phyloP scores from a whole-genome alignment of 2,113 vertebrate genomes.

The Myiopsitta monachus region DNA sequence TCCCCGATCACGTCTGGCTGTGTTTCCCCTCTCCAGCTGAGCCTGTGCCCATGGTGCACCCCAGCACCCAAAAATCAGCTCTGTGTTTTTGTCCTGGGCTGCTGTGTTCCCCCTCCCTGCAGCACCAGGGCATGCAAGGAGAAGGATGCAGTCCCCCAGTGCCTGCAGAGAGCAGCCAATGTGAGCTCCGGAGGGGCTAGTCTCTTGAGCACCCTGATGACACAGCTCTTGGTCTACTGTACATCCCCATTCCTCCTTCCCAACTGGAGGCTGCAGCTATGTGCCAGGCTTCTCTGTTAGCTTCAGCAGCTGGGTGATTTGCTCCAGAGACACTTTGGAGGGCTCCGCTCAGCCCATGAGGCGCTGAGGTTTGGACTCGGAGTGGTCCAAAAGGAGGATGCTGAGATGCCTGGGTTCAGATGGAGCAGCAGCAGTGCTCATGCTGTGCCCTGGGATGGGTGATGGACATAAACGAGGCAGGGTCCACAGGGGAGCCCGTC shows the following conservation, averaged over 20 bases:
- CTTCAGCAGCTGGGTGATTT: fast-evolving
- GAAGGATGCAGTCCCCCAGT: not conserved
- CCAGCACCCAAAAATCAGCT: not conserved
- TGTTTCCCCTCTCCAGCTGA: not conserved
- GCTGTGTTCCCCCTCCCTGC: fast-evolving
- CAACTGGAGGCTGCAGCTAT: not conserved
- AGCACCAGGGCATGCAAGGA: fast-evolving
- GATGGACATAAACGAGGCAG: not conserved
- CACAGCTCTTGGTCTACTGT: not conserved
- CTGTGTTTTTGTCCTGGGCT: fast-evolving
- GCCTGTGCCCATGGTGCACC: not conserved
- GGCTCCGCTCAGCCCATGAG: fast-evolving
- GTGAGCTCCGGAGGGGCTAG: fast-evolving
- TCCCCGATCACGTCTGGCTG: not conserved
- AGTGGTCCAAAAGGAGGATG: fast-evolving
- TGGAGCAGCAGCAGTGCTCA: fast-evolving
- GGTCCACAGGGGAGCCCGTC: not conserved
- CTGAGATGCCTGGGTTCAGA: not conserved
- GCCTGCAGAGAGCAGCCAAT: not conserved
- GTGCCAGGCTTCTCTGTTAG: fast-evolving
- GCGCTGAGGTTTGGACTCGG: fast-evolving
- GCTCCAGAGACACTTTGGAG: not conserved
- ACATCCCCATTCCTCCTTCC: not conserved
- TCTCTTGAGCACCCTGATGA: not conserved
- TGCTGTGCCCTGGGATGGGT: not conserved